Conservation (phyloP, 1,140 invertebrate species). For the Camponotus vicinus region DNA sequence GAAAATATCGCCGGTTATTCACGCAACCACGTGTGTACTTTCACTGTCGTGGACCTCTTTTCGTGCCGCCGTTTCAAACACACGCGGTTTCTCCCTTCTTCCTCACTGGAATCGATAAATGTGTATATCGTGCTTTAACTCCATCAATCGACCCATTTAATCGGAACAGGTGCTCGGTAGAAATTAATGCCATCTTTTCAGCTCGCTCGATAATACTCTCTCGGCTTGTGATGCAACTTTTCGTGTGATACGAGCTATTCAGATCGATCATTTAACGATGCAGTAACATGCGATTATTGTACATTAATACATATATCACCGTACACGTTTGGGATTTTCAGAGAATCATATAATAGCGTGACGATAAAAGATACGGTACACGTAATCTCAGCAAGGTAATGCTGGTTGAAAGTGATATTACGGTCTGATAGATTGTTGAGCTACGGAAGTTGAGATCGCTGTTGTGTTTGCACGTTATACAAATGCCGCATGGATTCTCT, state of each 20-base stretch:
- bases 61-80: slow-evolving; percentile 2
- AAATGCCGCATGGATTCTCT: slow-evolving; percentile 11
- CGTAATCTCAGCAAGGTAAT: slow-evolving; percentile 37
- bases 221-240: background rate
- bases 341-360: background rate
- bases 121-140: slow-evolving; percentile 16
- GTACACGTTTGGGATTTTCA: background rate
- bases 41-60: slow-evolving; percentile 74
- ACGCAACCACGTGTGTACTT: slow-evolving; percentile 74
- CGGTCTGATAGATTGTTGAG: slow-evolving; percentile 18
- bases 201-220: background rate
- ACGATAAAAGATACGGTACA: slow-evolving; percentile 11
- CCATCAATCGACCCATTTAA: slow-evolving; percentile 37
- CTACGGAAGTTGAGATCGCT: slow-evolving; percentile 35
- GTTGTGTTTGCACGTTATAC: slow-evolving; percentile 27
- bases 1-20: slow-evolving; percentile 71
- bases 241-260: background rate
- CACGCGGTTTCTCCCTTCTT: background rate
- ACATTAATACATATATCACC: background rate
- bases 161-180: slow-evolving; percentile 21
- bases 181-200: slow-evolving; percentile 18
- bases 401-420: slow-evolving; percentile 50
- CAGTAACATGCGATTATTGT: slow-evolving; percentile 4
- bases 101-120: background rate
- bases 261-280: background rate